Evolutionary conservation across 1,140 invertebrate genomes (phyloP), one percentile per base, ranked within the genome.

Genomic region (Sminthurides bifidus): DNA sequence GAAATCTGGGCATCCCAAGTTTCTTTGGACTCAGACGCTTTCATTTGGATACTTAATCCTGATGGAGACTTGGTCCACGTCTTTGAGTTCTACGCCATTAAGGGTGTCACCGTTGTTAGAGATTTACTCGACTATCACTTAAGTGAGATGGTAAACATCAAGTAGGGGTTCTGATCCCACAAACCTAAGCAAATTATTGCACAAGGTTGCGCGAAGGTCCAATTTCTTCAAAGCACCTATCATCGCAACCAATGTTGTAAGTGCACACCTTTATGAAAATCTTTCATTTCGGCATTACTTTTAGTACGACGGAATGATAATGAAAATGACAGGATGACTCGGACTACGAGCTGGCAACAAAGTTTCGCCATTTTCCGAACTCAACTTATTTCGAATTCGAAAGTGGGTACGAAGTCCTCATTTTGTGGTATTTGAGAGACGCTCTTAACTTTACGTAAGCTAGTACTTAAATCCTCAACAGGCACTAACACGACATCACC

Each of bases 371-470:
- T n/a, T 40, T 19, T 41, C 26, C 23, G 26, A 31, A 50, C 15
- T 33, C 31, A 33, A 33, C 27, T 2, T 30, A 40, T 14, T 0
- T 38, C 21, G 29, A 43, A 48, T 56, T 60, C 46, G 37, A 49
- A 19, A 49, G 59, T 19, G 59, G 59, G 38, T 57, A 57, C 21
- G 54, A 57, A 33, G 55, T 61, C 12, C 29, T 50, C 15, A 27
- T 37, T 14, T 61, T 38, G 41, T 31, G 37, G 19, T 61, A 54
- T 27, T 12, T 61, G 6, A 29, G 48, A 21, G 59, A 61, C 30
- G 50, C 59, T 10, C 44, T 54, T 17, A 61, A 61, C 41, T 61
- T 61, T 35, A 60, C 52, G 58, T 59, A 55, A 50, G 35, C 14
- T 23, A 29, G 6, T 27, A 49, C 23, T 21, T 27, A 12, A 52